Evolutionary conservation across 2,888 invertebrate species (phyloP).

Genomic region (Cantharis rufa): DNA sequence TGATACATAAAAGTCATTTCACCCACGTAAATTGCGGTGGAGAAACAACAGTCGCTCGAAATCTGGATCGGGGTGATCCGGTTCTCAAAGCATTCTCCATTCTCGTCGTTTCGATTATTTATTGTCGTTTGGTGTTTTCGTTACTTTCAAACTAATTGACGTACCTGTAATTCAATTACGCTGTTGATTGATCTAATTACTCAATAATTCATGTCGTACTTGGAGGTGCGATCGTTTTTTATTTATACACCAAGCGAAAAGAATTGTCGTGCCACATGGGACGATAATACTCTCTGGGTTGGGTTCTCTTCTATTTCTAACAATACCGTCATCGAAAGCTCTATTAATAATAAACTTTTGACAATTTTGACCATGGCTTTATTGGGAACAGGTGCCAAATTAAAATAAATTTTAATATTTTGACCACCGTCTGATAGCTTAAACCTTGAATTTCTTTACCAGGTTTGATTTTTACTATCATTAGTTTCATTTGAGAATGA

Average conservation of each 20-base stretch:
- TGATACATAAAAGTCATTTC: conserved; percentile 12
- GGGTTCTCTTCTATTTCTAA: neutral
- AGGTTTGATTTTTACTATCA: neutral
- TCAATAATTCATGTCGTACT: neutral
- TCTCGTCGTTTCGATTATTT: neutral
- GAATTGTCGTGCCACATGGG: neutral
- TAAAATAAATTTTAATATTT: neutral
- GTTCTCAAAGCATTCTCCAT: conserved; percentile 6
- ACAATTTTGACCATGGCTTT: neutral
- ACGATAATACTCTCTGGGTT: neutral
- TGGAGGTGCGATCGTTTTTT: neutral
- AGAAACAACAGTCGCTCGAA: conserved; percentile 3
- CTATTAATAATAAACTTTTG: neutral
- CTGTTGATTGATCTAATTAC: neutral
- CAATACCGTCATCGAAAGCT: neutral
- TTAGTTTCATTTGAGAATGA: neutral
- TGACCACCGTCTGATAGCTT: neutral
- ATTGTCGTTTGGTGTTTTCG: neutral
- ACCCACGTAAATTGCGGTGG: conserved; percentile 15
- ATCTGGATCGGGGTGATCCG: conserved; percentile 22
- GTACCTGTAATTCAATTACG: neutral
- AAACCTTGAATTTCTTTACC: neutral
- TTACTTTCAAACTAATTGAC: neutral
- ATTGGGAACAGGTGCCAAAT: neutral
- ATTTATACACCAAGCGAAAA: too few relatives aligned